Conservation (phyloP, 2,113 vertebrate species). For the Nibea albiflora region DNA sequence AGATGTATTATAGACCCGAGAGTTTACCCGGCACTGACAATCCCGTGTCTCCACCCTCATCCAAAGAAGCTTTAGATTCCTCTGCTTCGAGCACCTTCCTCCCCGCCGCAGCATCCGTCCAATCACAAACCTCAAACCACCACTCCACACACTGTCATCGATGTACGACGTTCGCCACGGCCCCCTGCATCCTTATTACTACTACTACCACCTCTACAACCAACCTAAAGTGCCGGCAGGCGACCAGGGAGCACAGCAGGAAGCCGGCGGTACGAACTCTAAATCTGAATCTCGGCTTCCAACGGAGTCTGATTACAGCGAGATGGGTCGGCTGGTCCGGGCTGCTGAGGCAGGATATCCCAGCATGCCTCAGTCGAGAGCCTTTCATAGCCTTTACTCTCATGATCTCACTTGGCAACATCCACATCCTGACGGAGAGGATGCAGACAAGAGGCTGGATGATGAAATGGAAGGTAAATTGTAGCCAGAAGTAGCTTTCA, state of each 20-base stretch:
- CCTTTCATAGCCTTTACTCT: not conserved
- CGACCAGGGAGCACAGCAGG: not conserved
- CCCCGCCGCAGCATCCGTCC: not conserved
- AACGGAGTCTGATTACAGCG: not conserved
- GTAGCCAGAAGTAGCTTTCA: not conserved
- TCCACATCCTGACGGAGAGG: not conserved
- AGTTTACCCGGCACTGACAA: not conserved
- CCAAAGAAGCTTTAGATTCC: not conserved
- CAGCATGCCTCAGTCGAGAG: conserved; percentile 3
- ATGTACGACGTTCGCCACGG: not conserved
- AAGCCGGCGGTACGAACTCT: not conserved
- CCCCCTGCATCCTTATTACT: conserved; percentile 22
- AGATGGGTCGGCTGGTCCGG: not conserved
- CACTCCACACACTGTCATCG: not conserved
- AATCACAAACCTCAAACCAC: not conserved
- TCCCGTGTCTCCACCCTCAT: not conserved
- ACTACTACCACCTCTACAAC: conserved; percentile 28
- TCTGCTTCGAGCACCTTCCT: not conserved
- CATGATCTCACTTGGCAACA: not conserved
- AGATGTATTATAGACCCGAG: conserved; percentile 21
- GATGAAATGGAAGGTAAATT: conserved; percentile 49
- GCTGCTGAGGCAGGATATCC: conserved; percentile 7
- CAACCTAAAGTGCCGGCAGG: not conserved
- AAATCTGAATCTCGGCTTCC: conserved; percentile 3
- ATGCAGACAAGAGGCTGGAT: not conserved